Conservation (phyloP, 1,140 invertebrate genomes). For the Rhopalosiphum padi region DNA sequence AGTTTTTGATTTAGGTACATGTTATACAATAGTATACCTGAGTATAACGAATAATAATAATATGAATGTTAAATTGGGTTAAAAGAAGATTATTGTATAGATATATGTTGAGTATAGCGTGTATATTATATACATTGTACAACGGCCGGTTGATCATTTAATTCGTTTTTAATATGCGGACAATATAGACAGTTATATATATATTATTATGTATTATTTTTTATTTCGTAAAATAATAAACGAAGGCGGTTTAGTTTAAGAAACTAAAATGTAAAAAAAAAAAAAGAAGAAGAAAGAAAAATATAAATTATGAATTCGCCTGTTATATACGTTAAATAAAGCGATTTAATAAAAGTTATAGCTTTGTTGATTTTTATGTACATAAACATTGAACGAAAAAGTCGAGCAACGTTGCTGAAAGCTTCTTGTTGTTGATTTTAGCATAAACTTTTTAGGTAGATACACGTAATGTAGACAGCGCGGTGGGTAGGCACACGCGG, state of each 20-base stretch:
- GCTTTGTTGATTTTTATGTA: background rate
- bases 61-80: background rate
- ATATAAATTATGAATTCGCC: background rate
- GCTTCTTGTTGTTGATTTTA: slow-evolving; percentile 8
- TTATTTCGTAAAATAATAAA: background rate
- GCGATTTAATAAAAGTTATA: slow-evolving; percentile 7
- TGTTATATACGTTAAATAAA: background rate
- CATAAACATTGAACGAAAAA: slow-evolving; percentile 5
- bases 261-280: background rate
- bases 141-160: background rate
- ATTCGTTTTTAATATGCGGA: background rate
- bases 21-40: too few species aligned
- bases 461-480: background rate
- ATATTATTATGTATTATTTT: background rate
- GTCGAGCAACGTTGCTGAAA: background rate
- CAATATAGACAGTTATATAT: background rate
- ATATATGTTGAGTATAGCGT: too few species aligned
- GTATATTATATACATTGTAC: too few species aligned
- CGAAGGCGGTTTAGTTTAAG: background rate
- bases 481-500: background rate
- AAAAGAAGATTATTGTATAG: background rate
- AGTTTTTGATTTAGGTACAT: background rate
- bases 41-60: too few species aligned
- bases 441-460: background rate
- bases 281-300: background rate